Base-by-base conservation (phyloP, 2,888 invertebrate genomes). In the Tipula lateralis region DNA sequence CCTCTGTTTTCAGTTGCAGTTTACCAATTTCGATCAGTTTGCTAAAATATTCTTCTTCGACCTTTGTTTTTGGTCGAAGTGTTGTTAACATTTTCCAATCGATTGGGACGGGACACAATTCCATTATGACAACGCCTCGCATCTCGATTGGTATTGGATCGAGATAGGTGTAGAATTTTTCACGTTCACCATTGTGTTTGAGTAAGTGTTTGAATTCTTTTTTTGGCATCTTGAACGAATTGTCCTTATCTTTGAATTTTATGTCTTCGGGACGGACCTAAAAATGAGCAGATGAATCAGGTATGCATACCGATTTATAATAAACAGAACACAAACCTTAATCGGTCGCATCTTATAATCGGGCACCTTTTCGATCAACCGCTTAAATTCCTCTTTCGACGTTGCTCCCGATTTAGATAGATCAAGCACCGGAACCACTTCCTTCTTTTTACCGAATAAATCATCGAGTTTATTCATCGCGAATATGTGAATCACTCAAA, bases 51-150 rank as follows among this genome's bases (percentile, higher is more conserved):
- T 96, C 96, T 90, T 97, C 97, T 87, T 97, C 97, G 29, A 93
- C 90, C 88, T 95, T 95, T 34, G 93, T 92, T 89, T 96, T 96
- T 0, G 97, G 97, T 87, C 97, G 91, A 32, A 95, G 89, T n/a
- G 95, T 94, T 13, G 97, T 97, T 85, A 97, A 91, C 97, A 97
- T 97, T 89, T 95, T 93, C 97, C 97, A 97, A 88, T 96, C 96
- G 86, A 97, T 97, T 44, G 96, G 94, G 19, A 97, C 96, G 9
- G 94, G 92, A 87, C 95, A 95, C 84, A 97, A 91, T 87, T 97
- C 97, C 87, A 88, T 87, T 0, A 90, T 87, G 1, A 88, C 87
- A 82, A 90, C 87, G 34, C 88, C 88, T 85, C 89, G 92, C 97
- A 97, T 96, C 89, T 96, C 96, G 0, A 92, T 91, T 1, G 97